Base-by-base conservation (phyloP, 2,113 vertebrate species). In the Podarcis muralis region DNA sequence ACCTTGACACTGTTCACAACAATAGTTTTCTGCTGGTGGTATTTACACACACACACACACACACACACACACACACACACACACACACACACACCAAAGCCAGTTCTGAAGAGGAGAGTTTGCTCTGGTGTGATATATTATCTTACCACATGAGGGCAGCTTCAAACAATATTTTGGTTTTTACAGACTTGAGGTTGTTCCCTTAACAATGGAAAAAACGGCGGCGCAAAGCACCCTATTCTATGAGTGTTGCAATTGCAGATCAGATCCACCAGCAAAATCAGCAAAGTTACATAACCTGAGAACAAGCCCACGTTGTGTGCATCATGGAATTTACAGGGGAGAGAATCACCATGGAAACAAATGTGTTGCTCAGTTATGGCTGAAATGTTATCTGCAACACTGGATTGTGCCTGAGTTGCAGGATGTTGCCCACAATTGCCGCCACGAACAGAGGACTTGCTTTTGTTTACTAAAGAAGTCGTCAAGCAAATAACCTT, bases 61-160 rank as follows among this genome's bases (percentile, higher is more conserved):
- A 9, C 9, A 4, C 18, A 15, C 2, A 65, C 6, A 65, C 6
- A 40, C 37, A 40, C 37, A 40, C 37, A 40, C 37, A 40, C 37
- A 37, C 32, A 62, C 27, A 5, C 8, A 16, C 16, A 18, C 2
- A 43, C 6, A 65, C 4, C 27, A 30, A 22, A 76, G 32, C 23
- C 5, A 62, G 16, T 2, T 2, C 9, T 40, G 13, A 20, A 59
- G 78, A 32, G 3, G 3, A 57, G 30, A 22, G 13, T 37, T 75
- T 59, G 48, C 48, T 40, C n/a, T 66, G 12, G 13, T 77, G 81
- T 66, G 62, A 35, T 88, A 68, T 32, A 68, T 68, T 32, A 30
- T 53, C 13, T 83, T 16, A 77, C 87, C 81, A 88, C 81, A 68
- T 35, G 87, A 88, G 87, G 87, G 81, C 80, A 83, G 37, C 37